These are phyloP conservation scores for Dendrolimus houi DNA, from an alignment of 2,888 invertebrate species.

Conservation along the genomic window DNA sequence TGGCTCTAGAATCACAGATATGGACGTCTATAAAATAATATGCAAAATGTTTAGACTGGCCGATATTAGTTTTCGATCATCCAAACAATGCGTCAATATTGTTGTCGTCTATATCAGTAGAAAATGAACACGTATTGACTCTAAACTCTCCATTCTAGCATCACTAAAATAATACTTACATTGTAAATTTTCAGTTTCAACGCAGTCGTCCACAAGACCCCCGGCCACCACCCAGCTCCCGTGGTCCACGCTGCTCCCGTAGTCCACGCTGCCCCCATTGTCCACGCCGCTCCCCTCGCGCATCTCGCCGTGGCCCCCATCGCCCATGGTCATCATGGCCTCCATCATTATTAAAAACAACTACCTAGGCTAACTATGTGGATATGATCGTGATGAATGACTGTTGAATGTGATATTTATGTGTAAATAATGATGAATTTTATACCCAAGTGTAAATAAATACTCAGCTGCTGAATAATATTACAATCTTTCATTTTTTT, in stretches of 20 bases:
- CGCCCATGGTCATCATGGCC: constrained; percentile 62
- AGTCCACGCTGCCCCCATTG: constrained; percentile 42
- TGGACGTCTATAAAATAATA: too few species aligned
- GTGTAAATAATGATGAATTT: constrained; percentile 60
- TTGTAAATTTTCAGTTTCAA: constrained; percentile 54
- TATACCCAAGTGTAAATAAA: constrained; percentile 69
- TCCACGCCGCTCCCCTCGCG: constrained; percentile 44
- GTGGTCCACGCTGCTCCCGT: constrained; percentile 44
- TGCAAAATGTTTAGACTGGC: too few species aligned
- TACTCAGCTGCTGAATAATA: constrained; percentile 66
- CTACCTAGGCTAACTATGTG: constrained; percentile 34
- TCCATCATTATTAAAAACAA: constrained; percentile 51
- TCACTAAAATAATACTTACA: neutral
- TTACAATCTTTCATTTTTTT: constrained; percentile 17
- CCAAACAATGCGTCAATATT: too few species aligned
- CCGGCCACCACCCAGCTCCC: constrained; percentile 56
- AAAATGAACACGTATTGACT: too few species aligned
- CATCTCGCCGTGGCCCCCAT: constrained; percentile 36
- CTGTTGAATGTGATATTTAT: constrained; percentile 74
- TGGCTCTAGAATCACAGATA: too few species aligned
- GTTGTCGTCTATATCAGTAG: too few species aligned
- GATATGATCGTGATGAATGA: constrained; percentile 54
- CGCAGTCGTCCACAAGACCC: constrained; percentile 72
- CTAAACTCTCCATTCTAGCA: too few species aligned
- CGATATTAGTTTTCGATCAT: too few species aligned